phyloP scores from a whole-genome alignment of 1,140 invertebrate species.

The Drosophila seguyi region DNA sequence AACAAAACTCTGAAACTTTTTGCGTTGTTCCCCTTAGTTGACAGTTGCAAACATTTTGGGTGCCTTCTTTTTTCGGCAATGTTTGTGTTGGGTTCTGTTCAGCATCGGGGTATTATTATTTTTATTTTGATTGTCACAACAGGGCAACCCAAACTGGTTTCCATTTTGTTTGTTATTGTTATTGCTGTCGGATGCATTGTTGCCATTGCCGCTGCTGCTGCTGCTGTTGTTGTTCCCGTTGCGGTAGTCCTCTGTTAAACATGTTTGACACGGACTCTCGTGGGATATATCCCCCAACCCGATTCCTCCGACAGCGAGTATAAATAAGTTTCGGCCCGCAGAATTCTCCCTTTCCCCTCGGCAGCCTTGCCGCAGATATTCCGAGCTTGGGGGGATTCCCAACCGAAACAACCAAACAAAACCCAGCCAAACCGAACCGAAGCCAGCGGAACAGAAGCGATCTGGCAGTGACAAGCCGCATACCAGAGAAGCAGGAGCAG shows the following conservation, averaged over 20 bases:
- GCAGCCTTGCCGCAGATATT: constrained; percentile 34
- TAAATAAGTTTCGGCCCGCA: constrained; percentile 75
- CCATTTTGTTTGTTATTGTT: constrained; percentile 70
- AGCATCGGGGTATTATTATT: constrained; percentile 52
- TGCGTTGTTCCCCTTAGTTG: constrained; percentile 46
- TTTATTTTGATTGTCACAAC: constrained; percentile 76
- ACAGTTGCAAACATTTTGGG: constrained; percentile 74
- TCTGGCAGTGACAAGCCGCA: constrained; percentile 76
- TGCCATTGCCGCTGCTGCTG: constrained; percentile 26
- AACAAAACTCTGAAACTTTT: constrained; percentile 41
- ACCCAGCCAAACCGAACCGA: constrained; percentile 33
- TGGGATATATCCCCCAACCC: constrained; percentile 51
- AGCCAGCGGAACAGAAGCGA: constrained; percentile 34
- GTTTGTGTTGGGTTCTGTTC: constrained; percentile 31
- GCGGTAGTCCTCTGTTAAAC: constrained; percentile 78
- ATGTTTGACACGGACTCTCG: constrained; percentile 78
- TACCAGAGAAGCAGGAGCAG: constrained; percentile 38
- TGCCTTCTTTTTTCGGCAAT: constrained; percentile 43
- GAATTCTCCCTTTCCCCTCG: constrained; percentile 41
- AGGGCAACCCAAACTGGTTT: constrained; percentile 56
- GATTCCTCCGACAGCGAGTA: constrained; percentile 35
- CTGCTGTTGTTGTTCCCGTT: constrained; percentile 49
- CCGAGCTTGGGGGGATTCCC: constrained; percentile 25
- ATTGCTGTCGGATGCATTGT: constrained; percentile 53
- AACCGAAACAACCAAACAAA: constrained; percentile 30